Evolutionary conservation across 1,140 invertebrate species (phyloP).

Genomic region (Polyergus mexicanus): DNA sequence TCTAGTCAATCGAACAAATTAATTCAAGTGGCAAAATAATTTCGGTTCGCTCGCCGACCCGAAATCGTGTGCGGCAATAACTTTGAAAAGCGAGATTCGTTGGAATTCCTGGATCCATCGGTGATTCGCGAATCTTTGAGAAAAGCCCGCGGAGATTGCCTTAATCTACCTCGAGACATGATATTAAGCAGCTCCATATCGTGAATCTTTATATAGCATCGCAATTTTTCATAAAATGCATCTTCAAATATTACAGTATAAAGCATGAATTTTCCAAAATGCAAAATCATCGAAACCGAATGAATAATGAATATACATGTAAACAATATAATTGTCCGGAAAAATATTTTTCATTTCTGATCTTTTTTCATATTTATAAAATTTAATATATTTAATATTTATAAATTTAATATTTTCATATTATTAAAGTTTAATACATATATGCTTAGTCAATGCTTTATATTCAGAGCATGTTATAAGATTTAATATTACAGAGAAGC

Average conservation of each 20-base stretch:
- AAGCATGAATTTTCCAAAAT: background rate
- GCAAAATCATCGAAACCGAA: background rate
- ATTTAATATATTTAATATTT: slow-evolving; percentile 6
- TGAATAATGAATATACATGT: background rate
- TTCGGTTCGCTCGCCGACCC: background rate
- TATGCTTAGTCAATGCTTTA: background rate
- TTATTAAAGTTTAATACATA: background rate
- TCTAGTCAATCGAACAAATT: slow-evolving; percentile 7
- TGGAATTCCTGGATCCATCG: slow-evolving; percentile 35
- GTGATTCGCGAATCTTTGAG: slow-evolving; percentile 44
- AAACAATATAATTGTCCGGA: background rate
- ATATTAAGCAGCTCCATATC: background rate
- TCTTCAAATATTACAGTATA: background rate
- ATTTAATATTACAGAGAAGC: too few relatives aligned
- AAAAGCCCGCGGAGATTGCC: slow-evolving; percentile 23
- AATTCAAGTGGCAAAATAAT: slow-evolving; percentile 47
- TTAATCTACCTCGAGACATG: background rate
- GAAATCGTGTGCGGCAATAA: background rate
- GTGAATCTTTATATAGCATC: background rate
- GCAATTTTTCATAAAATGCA: background rate
- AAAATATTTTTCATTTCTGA: background rate
- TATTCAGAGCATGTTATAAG: too few relatives aligned
- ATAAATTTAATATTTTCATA: too few relatives aligned
- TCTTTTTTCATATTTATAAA: background rate
- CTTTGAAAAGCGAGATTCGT: background rate